Percentiles rank a stretch among this genome's conserved stretches.
These are phyloP conservation scores for Mactra quadrangularis DNA, from an alignment of 1,140 invertebrate genomes.

Conservation along the genomic window DNA sequence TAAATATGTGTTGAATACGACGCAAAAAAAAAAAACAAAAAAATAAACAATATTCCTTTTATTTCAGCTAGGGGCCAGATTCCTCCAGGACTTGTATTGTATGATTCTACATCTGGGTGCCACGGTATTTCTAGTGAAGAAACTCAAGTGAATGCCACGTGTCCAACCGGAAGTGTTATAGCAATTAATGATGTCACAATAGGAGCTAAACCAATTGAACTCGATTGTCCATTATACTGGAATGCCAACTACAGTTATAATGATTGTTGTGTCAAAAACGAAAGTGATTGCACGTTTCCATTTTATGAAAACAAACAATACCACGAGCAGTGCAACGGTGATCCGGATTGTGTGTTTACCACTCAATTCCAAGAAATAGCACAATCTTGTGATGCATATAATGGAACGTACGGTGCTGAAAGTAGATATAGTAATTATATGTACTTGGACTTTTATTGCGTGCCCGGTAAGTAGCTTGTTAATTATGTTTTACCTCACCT, in stretches of 20 bases:
- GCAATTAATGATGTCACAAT: background rate
- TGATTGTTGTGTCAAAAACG: background rate
- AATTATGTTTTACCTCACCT: background rate
- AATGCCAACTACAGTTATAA: background rate
- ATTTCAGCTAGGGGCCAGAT: no score
- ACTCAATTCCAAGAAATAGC: background rate
- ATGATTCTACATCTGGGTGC: constrained; percentile 4
- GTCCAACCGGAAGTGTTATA: background rate
- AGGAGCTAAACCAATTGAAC: background rate
- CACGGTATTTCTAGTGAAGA: background rate
- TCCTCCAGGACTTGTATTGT: background rate
- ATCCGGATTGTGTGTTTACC: background rate
- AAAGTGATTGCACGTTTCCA: background rate
- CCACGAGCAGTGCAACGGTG: constrained; percentile 1
- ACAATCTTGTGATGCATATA: background rate
- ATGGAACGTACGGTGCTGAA: background rate
- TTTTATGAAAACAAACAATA: background rate
- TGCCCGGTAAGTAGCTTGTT: background rate
- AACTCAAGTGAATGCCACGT: constrained; percentile 6
- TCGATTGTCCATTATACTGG: background rate
- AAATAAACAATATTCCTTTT: no score
- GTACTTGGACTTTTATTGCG: constrained; percentile 18
- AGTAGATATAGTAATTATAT: background rate
- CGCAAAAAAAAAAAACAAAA: no score
- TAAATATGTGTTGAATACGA: no score